Base-by-base conservation (phyloP, 2,797 vertebrate species). In the Ciconia nigra region DNA sequence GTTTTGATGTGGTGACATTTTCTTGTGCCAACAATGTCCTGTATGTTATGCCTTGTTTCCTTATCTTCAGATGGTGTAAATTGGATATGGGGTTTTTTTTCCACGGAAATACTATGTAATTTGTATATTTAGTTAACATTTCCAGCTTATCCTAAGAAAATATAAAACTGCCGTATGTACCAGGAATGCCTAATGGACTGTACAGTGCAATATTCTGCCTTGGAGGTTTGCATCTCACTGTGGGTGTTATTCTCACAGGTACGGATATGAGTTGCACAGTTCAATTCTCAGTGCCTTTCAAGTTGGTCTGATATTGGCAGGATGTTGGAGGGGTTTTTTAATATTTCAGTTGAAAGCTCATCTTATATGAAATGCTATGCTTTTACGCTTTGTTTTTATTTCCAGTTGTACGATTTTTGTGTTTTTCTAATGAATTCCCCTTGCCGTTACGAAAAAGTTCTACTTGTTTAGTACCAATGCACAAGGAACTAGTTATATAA, bases 221-320 rank as follows among this genome's bases (percentile, higher is more conserved):
- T 63, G 61, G 71, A 91, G 69, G 58, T 82, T 95, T 93, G 46
- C 0, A 2, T 91, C 71, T 92, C 13, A 3, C 83, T 84, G 58
- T 54, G 67, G 37, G 74, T 62, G n/a, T 83, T 90, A 6, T 12
- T 89, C 65, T 95, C 58, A 66, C 59, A 84, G 86, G 58, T 80
- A 37, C 63, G 79, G 93, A 87, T 94, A 63, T 46, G 74, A 93
- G 51, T 94, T 88, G 65, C 91, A 62, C 58, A 61, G 72, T 96
- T 92, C 63, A 87, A 24, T 83, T 73, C 71, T 89, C 84, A 93
- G 93, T 97, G 96, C 92, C 90, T 96, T 96, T 94, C 79, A 59
- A 37, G 46, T 65, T 74, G 58, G 37, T 90, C 51, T 89, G 58
- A 90, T 96, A 49, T 47, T 78, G 83, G 78, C 78, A 92, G 47